phyloP scores from a whole-genome alignment of 2,888 invertebrate species.

The Eupithecia pulchellata region DNA sequence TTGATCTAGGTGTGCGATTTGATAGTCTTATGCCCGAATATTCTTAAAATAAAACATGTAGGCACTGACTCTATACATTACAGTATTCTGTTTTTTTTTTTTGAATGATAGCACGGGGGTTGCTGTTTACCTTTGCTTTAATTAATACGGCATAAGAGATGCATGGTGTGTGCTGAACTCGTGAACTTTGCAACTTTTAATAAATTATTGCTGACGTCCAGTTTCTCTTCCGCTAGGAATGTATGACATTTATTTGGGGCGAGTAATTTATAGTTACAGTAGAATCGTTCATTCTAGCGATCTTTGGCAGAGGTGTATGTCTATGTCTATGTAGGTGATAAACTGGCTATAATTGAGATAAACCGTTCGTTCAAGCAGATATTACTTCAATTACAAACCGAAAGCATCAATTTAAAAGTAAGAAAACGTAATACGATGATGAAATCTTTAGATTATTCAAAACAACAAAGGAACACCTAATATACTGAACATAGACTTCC shows the following conservation, averaged over 20 bases:
- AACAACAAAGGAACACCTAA: slow-evolving; percentile 10
- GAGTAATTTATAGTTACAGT: no score
- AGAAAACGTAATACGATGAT: no score
- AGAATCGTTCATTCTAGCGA: background rate
- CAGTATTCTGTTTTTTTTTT: slow-evolving; percentile 26
- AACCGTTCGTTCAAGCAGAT: no score
- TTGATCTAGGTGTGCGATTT: no score
- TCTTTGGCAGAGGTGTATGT: background rate
- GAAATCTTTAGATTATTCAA: background rate
- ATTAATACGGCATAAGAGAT: slow-evolving; percentile 47
- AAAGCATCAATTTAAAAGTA: no score
- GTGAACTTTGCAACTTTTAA: slow-evolving; percentile 23
- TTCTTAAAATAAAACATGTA: background rate
- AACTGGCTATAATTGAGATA: no score
- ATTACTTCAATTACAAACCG: no score
- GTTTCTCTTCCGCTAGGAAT: background rate
- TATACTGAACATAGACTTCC: slow-evolving; percentile 5
- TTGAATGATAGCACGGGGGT: slow-evolving; percentile 42
- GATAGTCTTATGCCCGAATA: no score
- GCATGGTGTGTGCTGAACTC: slow-evolving; percentile 36
- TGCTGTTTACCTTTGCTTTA: slow-evolving; percentile 49
- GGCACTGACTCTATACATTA: slow-evolving; percentile 14
- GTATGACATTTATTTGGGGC: background rate
- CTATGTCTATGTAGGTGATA: no score
- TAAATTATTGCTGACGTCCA: slow-evolving; percentile 14